Percentiles rank a stretch among this genome's conserved stretches.
Evolutionary conservation across 2,113 vertebrate genomes (phyloP).

Genomic region (Promerops cafer): DNA sequence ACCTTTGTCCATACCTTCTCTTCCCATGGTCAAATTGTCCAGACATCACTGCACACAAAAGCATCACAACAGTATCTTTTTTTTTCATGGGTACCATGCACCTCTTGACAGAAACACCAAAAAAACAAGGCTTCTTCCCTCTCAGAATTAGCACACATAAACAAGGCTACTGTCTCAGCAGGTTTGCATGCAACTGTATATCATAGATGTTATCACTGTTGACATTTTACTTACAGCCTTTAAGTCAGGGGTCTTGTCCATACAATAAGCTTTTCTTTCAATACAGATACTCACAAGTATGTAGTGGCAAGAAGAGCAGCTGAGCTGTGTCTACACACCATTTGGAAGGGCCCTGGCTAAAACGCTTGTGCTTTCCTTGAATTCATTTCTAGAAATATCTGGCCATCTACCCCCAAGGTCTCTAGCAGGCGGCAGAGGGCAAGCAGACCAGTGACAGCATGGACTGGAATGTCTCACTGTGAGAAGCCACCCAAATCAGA

Average conservation of each 20-base stretch:
- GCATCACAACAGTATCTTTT: background rate
- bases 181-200: background rate
- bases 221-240: background rate
- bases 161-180: background rate
- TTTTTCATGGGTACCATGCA: background rate
- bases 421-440: background rate
- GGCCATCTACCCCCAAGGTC: background rate
- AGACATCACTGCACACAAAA: background rate
- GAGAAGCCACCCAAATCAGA: background rate
- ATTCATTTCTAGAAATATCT: background rate
- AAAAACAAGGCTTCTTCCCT: background rate
- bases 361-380: background rate
- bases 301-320: background rate
- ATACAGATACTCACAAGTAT: background rate
- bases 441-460: background rate
- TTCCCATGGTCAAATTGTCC: background rate
- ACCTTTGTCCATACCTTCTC: background rate
- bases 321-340: background rate
- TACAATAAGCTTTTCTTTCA: background rate
- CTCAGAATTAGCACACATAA: background rate
- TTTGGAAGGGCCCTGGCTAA: background rate
- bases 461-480: background rate
- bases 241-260: background rate
- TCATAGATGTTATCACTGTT: background rate
- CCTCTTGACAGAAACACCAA: background rate